Base-by-base conservation (phyloP, 2,797 vertebrate species). In the Chelidonichthys spinosus region DNA sequence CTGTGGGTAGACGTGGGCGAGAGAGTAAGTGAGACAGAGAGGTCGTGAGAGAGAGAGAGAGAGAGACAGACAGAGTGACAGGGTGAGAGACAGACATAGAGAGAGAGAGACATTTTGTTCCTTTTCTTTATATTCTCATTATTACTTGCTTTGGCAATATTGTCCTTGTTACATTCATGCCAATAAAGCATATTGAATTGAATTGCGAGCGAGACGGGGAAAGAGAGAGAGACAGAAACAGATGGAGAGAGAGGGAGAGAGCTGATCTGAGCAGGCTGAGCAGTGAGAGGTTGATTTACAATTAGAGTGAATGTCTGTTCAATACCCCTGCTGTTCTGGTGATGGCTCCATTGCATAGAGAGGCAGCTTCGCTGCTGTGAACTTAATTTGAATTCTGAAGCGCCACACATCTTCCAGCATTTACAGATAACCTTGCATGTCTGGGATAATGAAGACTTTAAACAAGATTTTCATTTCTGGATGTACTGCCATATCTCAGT, bases 281-380 rank as follows among this genome's bases (percentile, higher is more conserved):
- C 87, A 87, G 87, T 64, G 69, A 79, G 87, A 89, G 87, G 89
- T 80, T 90, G 91, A 90, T 92, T 90, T 93, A 89, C 90, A 92
- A 93, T 92, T 91, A 88, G 85, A 87, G 85, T 82, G 82, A 90
- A 89, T 85, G 87, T 92, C 85, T 87, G 78, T 82, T 88, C 74
- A 74, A 85, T 89, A 82, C 88, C 89, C 88, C 86, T 42, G 90
- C 89, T 91, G 92, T 84, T 93, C 70, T 86, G 59, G 59, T 90
- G 92, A 91, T 87, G 81, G 85, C 80, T 90, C 72, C 82, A 86
- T 88, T 89, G 75, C 86, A 86, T 66, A 76, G 75, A 87, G 83
- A 84, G 71, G 80, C 79, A 40, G 85, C 80, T 78, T 81, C 72
- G 76, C 81, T 74, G 76, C 85, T 89, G 84, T 74, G 82, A 89